These are phyloP conservation scores for Sebastes minor DNA, from an alignment of 2,797 vertebrate genomes.

Conservation along the genomic window DNA sequence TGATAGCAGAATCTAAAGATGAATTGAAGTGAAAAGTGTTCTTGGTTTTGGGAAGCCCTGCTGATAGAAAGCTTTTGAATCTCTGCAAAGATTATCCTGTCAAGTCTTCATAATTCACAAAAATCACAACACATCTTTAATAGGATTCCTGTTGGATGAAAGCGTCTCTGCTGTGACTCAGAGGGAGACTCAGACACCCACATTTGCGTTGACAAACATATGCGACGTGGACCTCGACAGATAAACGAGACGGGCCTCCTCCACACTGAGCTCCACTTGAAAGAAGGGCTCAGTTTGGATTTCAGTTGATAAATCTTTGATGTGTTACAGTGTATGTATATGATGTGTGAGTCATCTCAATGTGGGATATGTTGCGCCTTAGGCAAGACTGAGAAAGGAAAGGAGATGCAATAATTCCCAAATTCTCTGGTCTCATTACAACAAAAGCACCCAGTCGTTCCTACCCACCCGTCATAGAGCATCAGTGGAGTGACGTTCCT, in stretches of 20 bases:
- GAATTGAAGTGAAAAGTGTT: not conserved
- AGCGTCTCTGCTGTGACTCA: not conserved
- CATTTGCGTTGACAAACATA: not conserved
- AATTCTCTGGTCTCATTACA: constrained; percentile 36
- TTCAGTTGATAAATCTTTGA: constrained; percentile 30
- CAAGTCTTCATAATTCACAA: not conserved
- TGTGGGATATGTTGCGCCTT: constrained; percentile 19
- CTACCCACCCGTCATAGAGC: not conserved
- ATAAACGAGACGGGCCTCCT: constrained; percentile 16
- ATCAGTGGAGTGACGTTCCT: constrained; percentile 5
- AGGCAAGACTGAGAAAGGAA: constrained; percentile 16
- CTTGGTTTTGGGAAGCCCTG: not conserved
- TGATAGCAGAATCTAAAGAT: not conserved
- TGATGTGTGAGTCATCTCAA: constrained; percentile 36
- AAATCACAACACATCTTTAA: not conserved
- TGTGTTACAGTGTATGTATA: not conserved
- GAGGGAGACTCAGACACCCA: constrained; percentile 14
- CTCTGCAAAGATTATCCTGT: not conserved
- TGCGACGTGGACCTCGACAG: constrained; percentile 10
- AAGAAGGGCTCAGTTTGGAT: not conserved
- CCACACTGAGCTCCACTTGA: constrained; percentile 1
- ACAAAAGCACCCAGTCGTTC: not conserved
- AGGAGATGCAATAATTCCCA: constrained; percentile 14
- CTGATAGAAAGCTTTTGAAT: not conserved
- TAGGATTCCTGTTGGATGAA: not conserved